Evolutionary conservation across 92 coral and sea anemone species (phyloP).

Genomic region (Phymanthus crucifer): DNA sequence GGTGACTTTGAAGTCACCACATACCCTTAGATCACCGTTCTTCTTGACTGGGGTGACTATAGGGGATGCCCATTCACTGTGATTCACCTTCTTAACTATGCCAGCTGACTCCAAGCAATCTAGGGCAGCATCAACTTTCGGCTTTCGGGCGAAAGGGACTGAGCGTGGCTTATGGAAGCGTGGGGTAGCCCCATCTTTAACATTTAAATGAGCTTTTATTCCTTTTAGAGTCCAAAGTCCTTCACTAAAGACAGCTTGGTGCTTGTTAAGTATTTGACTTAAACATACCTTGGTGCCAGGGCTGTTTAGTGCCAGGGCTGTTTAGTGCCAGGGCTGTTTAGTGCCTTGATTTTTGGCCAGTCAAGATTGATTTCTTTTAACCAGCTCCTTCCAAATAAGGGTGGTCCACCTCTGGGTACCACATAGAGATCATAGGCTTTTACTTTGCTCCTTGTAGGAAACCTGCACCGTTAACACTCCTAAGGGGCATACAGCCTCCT

Average conservation of each 20-base stretch:
- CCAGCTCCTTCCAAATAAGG: constrained; percentile 6
- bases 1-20: too few relatives aligned
- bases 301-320: neutral
- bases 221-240: too few relatives aligned
- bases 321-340: constrained; percentile 6
- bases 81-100: neutral
- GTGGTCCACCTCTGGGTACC: constrained; percentile 5
- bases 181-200: constrained; percentile 4
- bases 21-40: too few relatives aligned
- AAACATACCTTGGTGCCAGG: constrained; percentile 2
- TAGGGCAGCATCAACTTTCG: neutral
- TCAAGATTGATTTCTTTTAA: constrained; percentile 4
- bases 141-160: constrained; percentile 5
- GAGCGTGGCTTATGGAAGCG: constrained; percentile 8
- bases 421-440: constrained; percentile 1
- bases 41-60: too few relatives aligned
- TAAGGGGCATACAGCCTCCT: constrained; percentile 34
- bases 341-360: constrained; percentile 6
- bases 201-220: neutral
- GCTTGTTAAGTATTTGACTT: constrained; percentile 4
- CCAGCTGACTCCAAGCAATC: constrained; percentile 2
- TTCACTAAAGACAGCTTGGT: neutral
- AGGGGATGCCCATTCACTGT: too few relatives aligned
- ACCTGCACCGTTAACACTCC: neutral
- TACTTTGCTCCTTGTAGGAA: too few relatives aligned